Percentiles rank a stretch among this genome's conserved stretches.
These are phyloP conservation scores for Diadumene lineata DNA, from an alignment of 92 coral and sea anemone genomes.

Conservation along the genomic window DNA sequence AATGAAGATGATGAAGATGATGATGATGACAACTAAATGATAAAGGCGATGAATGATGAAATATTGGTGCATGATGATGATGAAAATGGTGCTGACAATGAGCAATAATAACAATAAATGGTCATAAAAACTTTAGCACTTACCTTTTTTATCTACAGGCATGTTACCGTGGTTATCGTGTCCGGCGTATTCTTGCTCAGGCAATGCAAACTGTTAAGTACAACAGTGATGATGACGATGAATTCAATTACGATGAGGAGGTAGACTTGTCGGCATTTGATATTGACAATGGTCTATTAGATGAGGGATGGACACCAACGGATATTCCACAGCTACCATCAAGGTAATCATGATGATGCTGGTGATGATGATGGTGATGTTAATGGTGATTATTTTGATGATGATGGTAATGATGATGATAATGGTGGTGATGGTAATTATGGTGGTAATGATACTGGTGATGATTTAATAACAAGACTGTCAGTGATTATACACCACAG, in stretches of 20 bases:
- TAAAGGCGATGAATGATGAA: not conserved
- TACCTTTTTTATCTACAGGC: constrained; percentile 58
- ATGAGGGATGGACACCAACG: constrained; percentile 84
- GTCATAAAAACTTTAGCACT: not conserved
- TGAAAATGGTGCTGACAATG: not conserved
- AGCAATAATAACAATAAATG: not conserved
- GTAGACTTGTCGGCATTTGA: constrained; percentile 94
- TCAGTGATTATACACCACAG: not conserved
- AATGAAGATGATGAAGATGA: not conserved
- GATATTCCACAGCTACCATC: constrained; percentile 85
- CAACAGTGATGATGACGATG: constrained; percentile 56
- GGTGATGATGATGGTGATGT: not conserved
- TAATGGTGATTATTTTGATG: not conserved
- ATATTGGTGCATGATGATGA: not conserved
- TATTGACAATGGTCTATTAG: constrained; percentile 74
- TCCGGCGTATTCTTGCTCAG: constrained; percentile 70
- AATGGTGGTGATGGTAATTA: not conserved
- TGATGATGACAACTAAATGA: too few species aligned
- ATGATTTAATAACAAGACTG: not conserved
- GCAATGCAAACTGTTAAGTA: constrained; percentile 64
- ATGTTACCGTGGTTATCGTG: constrained; percentile 85
- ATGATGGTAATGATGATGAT: not conserved
- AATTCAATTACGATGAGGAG: constrained; percentile 92
- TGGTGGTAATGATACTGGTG: not conserved
- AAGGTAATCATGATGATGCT: constrained; percentile 45